Evolutionary conservation across 2,113 vertebrate species (phyloP).

Genomic region (Triplophysa siluroides): DNA sequence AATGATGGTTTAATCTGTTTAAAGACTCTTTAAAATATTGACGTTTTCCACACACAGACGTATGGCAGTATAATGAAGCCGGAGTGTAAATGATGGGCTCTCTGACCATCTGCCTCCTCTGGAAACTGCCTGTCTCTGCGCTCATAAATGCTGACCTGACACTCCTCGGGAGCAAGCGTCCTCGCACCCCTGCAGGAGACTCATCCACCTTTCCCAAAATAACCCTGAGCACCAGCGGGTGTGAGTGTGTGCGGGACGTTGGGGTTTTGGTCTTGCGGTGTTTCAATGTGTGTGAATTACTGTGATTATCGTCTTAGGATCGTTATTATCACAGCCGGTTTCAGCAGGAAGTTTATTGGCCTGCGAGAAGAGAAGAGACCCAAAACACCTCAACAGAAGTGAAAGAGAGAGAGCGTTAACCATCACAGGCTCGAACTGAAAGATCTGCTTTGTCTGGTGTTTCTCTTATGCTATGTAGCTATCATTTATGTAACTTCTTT

Average conservation of each 20-base stretch:
- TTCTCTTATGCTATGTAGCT: no score
- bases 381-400: background rate
- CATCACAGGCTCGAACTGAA: background rate
- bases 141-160: constrained; percentile 20
- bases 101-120: constrained; percentile 16
- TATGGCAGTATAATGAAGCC: background rate
- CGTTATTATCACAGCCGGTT: constrained; percentile 2
- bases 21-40: no score
- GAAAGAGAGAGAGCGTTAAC: background rate
- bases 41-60: background rate
- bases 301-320: background rate
- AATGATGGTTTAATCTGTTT: no score
- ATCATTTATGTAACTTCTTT: no score
- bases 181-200: constrained; percentile 11
- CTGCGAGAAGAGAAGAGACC: background rate
- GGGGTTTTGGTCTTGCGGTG: background rate
- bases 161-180: constrained; percentile 9
- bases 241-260: background rate
- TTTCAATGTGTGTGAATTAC: background rate
- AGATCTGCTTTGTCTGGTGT: no score
- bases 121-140: constrained; percentile 11
- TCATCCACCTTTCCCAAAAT: constrained; percentile 10
- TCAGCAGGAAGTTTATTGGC: background rate
- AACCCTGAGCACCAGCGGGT: background rate
- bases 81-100: constrained; percentile 4